phyloP scores from a whole-genome alignment of 2,797 vertebrate genomes.

The Neoniphon sammara region DNA sequence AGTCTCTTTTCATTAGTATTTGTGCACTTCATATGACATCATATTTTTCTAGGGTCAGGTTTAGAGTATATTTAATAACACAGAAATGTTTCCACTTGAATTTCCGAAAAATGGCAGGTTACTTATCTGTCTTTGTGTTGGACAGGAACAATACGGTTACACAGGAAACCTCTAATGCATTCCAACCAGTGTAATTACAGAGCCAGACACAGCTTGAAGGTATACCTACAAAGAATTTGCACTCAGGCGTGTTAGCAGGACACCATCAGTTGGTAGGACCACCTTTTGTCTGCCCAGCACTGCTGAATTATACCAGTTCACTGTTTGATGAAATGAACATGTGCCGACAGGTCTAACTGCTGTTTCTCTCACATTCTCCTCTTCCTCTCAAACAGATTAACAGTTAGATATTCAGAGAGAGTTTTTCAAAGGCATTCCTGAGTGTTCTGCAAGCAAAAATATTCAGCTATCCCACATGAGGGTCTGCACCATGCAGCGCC shows the following conservation, averaged over 20 bases:
- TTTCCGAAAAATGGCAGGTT: slow-evolving; percentile 48
- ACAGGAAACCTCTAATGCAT: slow-evolving; percentile 69
- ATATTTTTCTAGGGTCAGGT: slow-evolving; percentile 15
- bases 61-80: slow-evolving; percentile 34
- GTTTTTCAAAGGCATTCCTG: slow-evolving; percentile 65
- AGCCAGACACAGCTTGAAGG: slow-evolving; percentile 65
- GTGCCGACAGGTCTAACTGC: slow-evolving; percentile 54
- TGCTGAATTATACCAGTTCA: slow-evolving; percentile 33
- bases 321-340: slow-evolving; percentile 35
- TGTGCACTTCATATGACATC: not conserved
- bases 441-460: slow-evolving; percentile 34
- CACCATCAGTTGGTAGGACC: slow-evolving; percentile 17
- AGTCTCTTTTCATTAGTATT: slow-evolving; percentile 31
- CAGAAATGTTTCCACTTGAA: slow-evolving; percentile 44
- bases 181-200: slow-evolving; percentile 71
- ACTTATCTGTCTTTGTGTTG: slow-evolving; percentile 56
- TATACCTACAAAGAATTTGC: slow-evolving; percentile 47
- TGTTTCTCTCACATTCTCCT: slow-evolving; percentile 34
- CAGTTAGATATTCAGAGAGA: slow-evolving; percentile 41
- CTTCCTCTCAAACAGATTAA: slow-evolving; percentile 51
- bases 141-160: slow-evolving; percentile 51
- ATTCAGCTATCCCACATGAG: slow-evolving; percentile 45
- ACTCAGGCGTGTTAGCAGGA: slow-evolving; percentile 42
- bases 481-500: slow-evolving; percentile 47
- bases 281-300: slow-evolving; percentile 45